Conservation (phyloP, 2,888 invertebrate species). For the Neuroscelio doddi region DNA sequence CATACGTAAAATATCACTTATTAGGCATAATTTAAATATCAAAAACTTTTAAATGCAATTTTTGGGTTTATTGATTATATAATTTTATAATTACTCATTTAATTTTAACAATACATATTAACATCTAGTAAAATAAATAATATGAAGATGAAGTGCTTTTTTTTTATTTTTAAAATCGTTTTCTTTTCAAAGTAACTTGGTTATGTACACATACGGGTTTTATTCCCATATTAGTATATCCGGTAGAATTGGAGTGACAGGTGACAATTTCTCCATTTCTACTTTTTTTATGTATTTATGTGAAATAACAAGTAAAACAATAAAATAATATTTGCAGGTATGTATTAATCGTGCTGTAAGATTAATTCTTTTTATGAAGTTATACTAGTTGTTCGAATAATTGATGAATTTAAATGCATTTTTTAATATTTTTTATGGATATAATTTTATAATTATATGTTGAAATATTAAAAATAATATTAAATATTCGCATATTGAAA, state of each 20-base stretch:
- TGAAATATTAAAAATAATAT: too few relatives aligned
- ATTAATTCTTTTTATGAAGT: background rate
- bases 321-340: constrained; percentile 48
- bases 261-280: constrained; percentile 10
- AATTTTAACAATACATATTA: too few relatives aligned
- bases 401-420: background rate
- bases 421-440: too few relatives aligned
- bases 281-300: constrained; percentile 26
- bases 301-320: constrained; percentile 22
- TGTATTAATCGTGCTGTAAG: constrained; percentile 51
- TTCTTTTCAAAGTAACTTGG: background rate
- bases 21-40: too few relatives aligned
- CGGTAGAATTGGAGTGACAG: constrained; percentile 9
- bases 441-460: too few relatives aligned
- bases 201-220: background rate
- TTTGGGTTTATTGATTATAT: too few relatives aligned
- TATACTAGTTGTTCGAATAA: background rate
- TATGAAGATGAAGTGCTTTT: too few relatives aligned
- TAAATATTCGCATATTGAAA: too few relatives aligned
- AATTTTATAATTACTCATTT: background rate
- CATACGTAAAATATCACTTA: too few relatives aligned
- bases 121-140: too few relatives aligned
- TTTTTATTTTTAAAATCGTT: background rate
- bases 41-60: too few relatives aligned
- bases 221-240: constrained; percentile 14